Percentiles rank a stretch among this genome's conserved stretches.
phyloP scores from a whole-genome alignment of 2,113 vertebrate species.

The Lethenteron camtschaticum region DNA sequence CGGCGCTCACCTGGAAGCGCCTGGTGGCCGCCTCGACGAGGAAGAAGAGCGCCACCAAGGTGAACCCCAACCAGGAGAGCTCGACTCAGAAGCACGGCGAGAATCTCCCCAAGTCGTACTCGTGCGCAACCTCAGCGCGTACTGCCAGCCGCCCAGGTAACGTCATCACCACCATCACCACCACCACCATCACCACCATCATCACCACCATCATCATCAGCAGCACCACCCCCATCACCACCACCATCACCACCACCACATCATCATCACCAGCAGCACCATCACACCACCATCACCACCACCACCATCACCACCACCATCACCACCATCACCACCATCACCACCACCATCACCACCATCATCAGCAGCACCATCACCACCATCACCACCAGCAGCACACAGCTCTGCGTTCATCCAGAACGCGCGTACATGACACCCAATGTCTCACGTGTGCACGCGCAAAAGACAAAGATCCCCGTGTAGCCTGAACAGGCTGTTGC shows the following conservation, averaged over 20 bases:
- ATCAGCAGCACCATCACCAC: constrained; percentile 11
- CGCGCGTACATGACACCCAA: too few relatives aligned
- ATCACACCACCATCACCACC: constrained; percentile 19
- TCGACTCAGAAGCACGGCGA: constrained; percentile 32
- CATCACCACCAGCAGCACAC: constrained; percentile 16
- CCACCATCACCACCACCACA: too few relatives aligned
- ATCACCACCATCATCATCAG: constrained; percentile 17
- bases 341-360: constrained; percentile 21
- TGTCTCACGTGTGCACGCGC: too few relatives aligned
- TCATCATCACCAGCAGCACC: too few relatives aligned
- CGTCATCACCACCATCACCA: constrained; percentile 20
- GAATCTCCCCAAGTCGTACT: constrained; percentile 41
- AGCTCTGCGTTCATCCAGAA: neutral
- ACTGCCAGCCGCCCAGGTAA: constrained; percentile 20
- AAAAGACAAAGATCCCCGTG: too few relatives aligned
- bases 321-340: constrained; percentile 22
- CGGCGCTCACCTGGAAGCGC: constrained; percentile 40
- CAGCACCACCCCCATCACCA: neutral
- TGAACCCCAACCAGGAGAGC: constrained; percentile 23
- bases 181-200: constrained; percentile 23
- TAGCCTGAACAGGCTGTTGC: too few relatives aligned
- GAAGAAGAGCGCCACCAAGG: constrained; percentile 23
- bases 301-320: constrained; percentile 23
- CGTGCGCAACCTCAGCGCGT: constrained; percentile 43
- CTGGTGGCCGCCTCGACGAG: constrained; percentile 44